Base-by-base conservation (phyloP, 2,888 invertebrate species). In the Zeuzera pyrina region DNA sequence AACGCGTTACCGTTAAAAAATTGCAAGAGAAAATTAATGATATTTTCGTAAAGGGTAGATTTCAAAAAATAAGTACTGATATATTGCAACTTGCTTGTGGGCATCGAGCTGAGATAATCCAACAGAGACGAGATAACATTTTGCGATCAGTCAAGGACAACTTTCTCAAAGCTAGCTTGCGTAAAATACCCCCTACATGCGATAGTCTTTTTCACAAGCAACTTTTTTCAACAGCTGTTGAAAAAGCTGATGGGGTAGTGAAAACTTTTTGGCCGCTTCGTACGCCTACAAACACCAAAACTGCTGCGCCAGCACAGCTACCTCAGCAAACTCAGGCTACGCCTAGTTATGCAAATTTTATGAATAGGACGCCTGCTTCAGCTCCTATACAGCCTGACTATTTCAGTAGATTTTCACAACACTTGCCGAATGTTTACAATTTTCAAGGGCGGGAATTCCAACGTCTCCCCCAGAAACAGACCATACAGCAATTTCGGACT, bases 301-400 rank as follows among this genome's bases (percentile, higher is more conserved):
- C n/a, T n/a, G n/a, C n/a, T n/a, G n/a, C n/a, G n/a, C n/a, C n/a
- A n/a, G n/a, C n/a, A 6, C 19, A 19, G 19, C 8, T 19, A 19
- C 19, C 5, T 19, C 5, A 19, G 19, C 19, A 19, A 19, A n/a
- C n/a, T n/a, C n/a, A n/a, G n/a, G n/a, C n/a, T n/a, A n/a, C n/a
- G n/a, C n/a, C n/a, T n/a, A n/a, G n/a, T n/a, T n/a, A n/a, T n/a
- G n/a, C n/a, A n/a, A n/a, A n/a, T n/a, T n/a, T n/a, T n/a, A n/a
- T n/a, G n/a, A n/a, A n/a, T n/a, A n/a, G n/a, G 30, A 30, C 34
- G 16, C 29, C 37, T 3, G 34, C 37, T 4, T 34, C 34, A 11
- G 15, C n/a, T n/a, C n/a, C n/a, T n/a, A 21, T 11, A 29, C 31
- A 6, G 15, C 33, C 10, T 12, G 33, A 11, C 31, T 34, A 25